phyloP scores from a whole-genome alignment of 2,888 invertebrate species.

The Galerucella calmariensis region DNA sequence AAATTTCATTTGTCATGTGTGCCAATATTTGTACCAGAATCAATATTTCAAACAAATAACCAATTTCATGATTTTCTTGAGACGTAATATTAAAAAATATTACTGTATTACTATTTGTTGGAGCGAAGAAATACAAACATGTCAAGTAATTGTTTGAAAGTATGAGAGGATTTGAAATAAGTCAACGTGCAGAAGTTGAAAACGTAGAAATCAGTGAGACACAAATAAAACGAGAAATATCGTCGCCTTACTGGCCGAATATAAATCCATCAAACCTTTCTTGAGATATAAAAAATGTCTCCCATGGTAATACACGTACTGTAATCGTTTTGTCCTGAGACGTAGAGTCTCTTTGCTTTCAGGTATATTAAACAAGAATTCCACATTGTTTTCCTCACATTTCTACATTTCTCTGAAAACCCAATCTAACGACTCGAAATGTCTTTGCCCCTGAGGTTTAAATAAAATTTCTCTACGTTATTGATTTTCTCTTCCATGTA shows the following conservation, averaged over 20 bases:
- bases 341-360: conserved; percentile 28
- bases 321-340: conserved; percentile 29
- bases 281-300: conserved; percentile 29
- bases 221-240: neutral
- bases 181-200: neutral
- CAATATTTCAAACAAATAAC: neutral
- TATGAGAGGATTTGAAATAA: conserved; percentile 2
- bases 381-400: conserved; percentile 33
- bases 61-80: neutral
- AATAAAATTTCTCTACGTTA: conserved; percentile 30
- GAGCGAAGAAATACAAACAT: neutral
- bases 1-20: neutral
- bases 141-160: neutral
- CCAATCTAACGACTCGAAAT: conserved; percentile 32
- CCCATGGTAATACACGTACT: conserved; percentile 29
- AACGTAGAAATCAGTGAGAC: conserved; percentile 6
- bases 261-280: conserved; percentile 32
- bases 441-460: conserved; percentile 32
- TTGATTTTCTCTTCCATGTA: conserved; percentile 28
- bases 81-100: neutral
- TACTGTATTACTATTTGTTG: neutral
- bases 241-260: conserved; percentile 1
- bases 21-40: neutral
- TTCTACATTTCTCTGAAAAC: conserved; percentile 30
- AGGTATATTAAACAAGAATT: conserved; percentile 31